Conservation (phyloP, 30 jellyfish, hydroid and myxozoan species). For the Rhopilema esculentum region DNA sequence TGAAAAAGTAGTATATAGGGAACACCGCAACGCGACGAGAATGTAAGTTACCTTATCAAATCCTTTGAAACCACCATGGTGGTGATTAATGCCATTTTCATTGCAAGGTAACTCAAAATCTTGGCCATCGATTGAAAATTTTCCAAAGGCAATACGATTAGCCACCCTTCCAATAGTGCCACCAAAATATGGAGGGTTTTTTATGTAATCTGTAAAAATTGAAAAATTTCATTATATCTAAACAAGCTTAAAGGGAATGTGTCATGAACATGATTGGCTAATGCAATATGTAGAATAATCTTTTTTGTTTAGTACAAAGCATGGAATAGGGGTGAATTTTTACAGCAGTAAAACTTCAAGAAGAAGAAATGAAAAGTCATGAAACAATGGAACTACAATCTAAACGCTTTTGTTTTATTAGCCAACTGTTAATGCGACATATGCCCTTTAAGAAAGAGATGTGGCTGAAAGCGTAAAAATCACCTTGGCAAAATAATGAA, state of each 20-base stretch:
- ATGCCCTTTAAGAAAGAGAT: too few species aligned
- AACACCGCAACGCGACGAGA: too few species aligned
- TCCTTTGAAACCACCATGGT: conserved; percentile 91
- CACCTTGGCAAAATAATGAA: too few species aligned
- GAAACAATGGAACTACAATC: neutral
- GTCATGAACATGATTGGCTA: neutral
- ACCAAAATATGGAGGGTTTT: conserved; percentile 82
- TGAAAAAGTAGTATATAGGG: too few species aligned
- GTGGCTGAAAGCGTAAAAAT: too few species aligned
- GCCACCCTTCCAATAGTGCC: conserved; percentile 91
- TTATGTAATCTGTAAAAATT: conserved; percentile 47
- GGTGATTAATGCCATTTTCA: conserved; percentile 76
- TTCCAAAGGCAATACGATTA: conserved; percentile 80
- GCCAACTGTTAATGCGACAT: too few species aligned
- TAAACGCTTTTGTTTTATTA: too few species aligned
- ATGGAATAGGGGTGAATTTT: too few species aligned
- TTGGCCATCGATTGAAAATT: conserved; percentile 76
- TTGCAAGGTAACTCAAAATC: conserved; percentile 75
- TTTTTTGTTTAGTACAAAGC: too few species aligned
- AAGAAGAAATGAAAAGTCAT: neutral
- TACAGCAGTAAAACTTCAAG: too few species aligned
- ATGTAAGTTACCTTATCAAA: conserved; percentile 67
- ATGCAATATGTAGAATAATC: too few species aligned
- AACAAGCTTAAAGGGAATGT: too few species aligned
- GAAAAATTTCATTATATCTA: neutral